Base-by-base conservation (phyloP, 2,797 vertebrate species). In the Myotis daubentonii region DNA sequence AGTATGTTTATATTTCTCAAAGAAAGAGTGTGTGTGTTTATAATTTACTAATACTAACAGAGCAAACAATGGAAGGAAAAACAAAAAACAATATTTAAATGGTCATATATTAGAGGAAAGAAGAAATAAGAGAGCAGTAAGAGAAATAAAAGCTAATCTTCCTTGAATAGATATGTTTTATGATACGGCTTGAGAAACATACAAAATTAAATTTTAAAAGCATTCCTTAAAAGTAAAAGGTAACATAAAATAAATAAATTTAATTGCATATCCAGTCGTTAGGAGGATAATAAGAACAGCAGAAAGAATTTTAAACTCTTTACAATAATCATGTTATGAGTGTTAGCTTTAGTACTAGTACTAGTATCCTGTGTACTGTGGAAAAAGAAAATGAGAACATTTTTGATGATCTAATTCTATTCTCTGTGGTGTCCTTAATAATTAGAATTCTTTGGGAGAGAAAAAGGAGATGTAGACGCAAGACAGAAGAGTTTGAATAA, bases 131-230 rank as follows among this genome's bases (percentile, higher is more conserved):
- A 53, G 62, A 12, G 25, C 81, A 30, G 23, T 25, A 44, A 93
- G 22, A 66, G 33, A 80, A 85, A 33, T 17, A 81, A n/a, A 51
- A 81, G 70, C 41, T 15, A 41, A 33, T 70, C 60, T 66, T 62
- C 16, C 38, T 66, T 79, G 38, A 81, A 53, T 65, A 28, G 10
- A 38, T 44, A 38, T 66, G 70, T 75, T 41, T 75, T 53, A 15
- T 75, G 70, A 41, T 76, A 20, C 66, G 4, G 81, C 44, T 87
- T 78, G 20, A 53, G 22, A 83, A 41, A 51, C 9, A 28, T 10
- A 47, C 38, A 81, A 87, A 87, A 81, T 66, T 81, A 53, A 81
- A 91, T 76, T 65, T 51, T 49, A 51, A 83, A 92, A 83, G 10
- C 23, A 57, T 20, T 22, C 19, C 23, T 68, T 55, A 74, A 70